Evolutionary conservation across 2,113 vertebrate species (phyloP).

Genomic region (Apteryx owenii): DNA sequence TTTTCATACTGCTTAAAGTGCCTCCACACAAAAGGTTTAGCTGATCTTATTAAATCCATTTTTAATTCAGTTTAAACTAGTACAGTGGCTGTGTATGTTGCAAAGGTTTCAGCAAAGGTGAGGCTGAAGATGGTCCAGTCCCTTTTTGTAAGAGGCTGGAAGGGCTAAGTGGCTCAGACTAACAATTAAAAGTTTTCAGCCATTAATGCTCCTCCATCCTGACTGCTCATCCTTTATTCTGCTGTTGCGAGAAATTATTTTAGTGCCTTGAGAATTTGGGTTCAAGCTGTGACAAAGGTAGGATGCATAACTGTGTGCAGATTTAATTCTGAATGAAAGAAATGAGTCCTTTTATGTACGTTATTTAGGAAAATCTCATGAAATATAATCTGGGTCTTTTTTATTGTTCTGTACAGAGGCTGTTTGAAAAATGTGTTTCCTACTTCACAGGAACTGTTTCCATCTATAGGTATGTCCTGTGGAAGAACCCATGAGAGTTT

Average conservation of each 20-base stretch:
- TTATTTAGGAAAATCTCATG: neutral
- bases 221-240: neutral
- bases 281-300: neutral
- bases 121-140: neutral
- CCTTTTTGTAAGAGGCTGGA: neutral
- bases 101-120: neutral
- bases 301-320: neutral
- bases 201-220: neutral
- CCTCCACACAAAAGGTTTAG: neutral
- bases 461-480: neutral
- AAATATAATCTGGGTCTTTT: neutral
- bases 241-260: neutral
- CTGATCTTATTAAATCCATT: neutral
- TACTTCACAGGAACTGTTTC: neutral
- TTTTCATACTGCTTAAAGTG: neutral
- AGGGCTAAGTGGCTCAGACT: neutral
- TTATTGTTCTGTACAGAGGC: neutral
- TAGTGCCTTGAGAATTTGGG: neutral
- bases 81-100: neutral
- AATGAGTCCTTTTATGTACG: rapidly evolving
- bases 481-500: neutral
- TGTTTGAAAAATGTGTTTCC: neutral
- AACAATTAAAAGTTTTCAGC: neutral
- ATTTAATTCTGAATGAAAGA: neutral
- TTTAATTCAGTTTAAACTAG: neutral